These are phyloP conservation scores for Coenobita brevimanus DNA, from an alignment of 1,140 invertebrate species.

Conservation along the genomic window DNA sequence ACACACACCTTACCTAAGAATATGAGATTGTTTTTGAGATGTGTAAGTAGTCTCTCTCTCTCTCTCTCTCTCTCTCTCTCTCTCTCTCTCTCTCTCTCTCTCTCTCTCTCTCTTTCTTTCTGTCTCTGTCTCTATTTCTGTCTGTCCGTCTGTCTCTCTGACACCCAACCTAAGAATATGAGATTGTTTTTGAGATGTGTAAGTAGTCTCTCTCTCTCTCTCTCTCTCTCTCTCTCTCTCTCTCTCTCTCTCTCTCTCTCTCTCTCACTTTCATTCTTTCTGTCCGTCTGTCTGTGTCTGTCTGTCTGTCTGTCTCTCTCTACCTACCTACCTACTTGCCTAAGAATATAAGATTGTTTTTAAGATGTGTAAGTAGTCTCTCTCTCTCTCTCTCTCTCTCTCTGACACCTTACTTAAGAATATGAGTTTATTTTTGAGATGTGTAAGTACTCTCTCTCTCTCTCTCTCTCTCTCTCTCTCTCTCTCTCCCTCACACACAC, in stretches of 20 bases:
- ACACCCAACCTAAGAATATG: not conserved
- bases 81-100: not conserved
- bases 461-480: not conserved
- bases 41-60: slow-evolving; percentile 40
- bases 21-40: slow-evolving; percentile 71
- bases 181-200: slow-evolving; percentile 71
- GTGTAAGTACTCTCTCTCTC: slow-evolving; percentile 40
- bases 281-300: too few relatives aligned
- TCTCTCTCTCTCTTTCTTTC: too few relatives aligned
- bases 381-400: slow-evolving; percentile 12
- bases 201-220: not conserved
- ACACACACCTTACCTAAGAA: too few relatives aligned
- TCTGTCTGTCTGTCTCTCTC: too few relatives aligned
- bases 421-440: slow-evolving; percentile 72
- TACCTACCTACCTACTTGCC: too few relatives aligned
- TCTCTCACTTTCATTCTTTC: too few relatives aligned
- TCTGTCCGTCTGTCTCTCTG: too few relatives aligned
- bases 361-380: slow-evolving; percentile 70
- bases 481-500: not conserved
- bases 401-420: slow-evolving; percentile 72
- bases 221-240: not conserved
- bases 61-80: not conserved
- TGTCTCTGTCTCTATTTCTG: too few relatives aligned
- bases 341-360: slow-evolving; percentile 68
- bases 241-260: not conserved